Conservation (phyloP, 2,113 vertebrate species). For the Lota lota region DNA sequence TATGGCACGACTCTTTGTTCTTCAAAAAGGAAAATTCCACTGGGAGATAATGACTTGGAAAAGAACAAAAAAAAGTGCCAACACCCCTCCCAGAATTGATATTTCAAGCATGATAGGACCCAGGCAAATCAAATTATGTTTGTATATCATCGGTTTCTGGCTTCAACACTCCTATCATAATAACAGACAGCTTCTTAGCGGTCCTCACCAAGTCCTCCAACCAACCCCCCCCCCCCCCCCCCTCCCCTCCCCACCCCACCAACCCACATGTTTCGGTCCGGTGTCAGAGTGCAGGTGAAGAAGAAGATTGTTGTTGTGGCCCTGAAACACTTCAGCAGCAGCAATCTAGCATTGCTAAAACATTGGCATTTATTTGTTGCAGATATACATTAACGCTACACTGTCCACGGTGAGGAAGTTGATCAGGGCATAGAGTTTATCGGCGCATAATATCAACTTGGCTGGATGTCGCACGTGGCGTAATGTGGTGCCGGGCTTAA, state of each 20-base stretch:
- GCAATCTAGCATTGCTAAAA: no score
- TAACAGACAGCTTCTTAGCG: slow-evolving; percentile 60
- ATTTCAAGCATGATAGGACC: slow-evolving; percentile 58
- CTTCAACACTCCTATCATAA: slow-evolving; percentile 49
- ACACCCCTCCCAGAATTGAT: slow-evolving; percentile 50
- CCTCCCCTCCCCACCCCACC: no score
- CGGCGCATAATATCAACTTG: no score
- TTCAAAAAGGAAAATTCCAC: slow-evolving; percentile 25
- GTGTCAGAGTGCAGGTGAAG: no score
- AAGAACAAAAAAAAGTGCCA: slow-evolving; percentile 9
- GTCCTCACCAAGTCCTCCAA: slow-evolving; percentile 16
- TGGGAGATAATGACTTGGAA: slow-evolving; percentile 29
- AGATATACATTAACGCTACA: no score
- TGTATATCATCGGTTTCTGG: slow-evolving; percentile 56
- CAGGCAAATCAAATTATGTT: slow-evolving; percentile 62
- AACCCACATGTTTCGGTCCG: no score
- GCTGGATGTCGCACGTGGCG: slow-evolving; percentile 5
- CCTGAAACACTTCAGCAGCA: no score
- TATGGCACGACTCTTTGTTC: slow-evolving; percentile 30
- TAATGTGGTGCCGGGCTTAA: slow-evolving; percentile 56
- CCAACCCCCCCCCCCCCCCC: no score
- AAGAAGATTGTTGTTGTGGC: no score
- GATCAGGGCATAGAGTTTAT: no score
- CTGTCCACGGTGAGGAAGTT: no score
- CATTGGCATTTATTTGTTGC: no score